phyloP scores from a whole-genome alignment of 2,797 vertebrate genomes.

The Scarus forsteni region DNA sequence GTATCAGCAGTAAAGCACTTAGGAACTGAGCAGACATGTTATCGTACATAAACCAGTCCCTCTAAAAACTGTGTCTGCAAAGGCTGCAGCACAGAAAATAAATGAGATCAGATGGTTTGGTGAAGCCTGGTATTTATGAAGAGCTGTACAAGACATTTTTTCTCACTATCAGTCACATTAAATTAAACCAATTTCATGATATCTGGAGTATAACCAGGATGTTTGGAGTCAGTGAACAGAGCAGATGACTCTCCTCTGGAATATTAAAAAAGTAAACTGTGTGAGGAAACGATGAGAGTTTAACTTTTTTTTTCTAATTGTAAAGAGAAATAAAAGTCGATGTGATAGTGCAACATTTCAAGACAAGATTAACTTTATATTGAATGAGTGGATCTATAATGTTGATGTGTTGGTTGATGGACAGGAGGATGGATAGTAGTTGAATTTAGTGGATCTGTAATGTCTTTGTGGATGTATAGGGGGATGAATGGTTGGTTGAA shows the following conservation, averaged over 20 bases:
- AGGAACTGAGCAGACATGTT: constrained; percentile 9
- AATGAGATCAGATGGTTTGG: constrained; percentile 15
- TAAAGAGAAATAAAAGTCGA: too few relatives aligned
- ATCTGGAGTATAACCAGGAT: constrained; percentile 4
- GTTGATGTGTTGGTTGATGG: too few relatives aligned
- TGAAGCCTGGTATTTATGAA: constrained; percentile 8
- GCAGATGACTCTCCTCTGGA: neutral
- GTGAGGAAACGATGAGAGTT: neutral
- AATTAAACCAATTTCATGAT: constrained; percentile 16
- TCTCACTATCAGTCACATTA: constrained; percentile 15
- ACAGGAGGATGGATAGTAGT: too few relatives aligned
- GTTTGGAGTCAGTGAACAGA: constrained; percentile 10
- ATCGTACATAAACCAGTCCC: constrained; percentile 1
- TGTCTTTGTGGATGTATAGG: too few relatives aligned
- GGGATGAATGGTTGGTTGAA: too few relatives aligned
- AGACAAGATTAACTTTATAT: too few relatives aligned
- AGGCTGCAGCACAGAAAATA: constrained; percentile 1
- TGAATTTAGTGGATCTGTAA: too few relatives aligned
- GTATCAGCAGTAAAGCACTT: neutral
- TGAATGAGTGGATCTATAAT: too few relatives aligned
- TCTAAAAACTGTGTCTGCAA: constrained; percentile 3
- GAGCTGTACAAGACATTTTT: constrained; percentile 3
- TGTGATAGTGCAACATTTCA: too few relatives aligned
- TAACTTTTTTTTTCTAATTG: too few relatives aligned
- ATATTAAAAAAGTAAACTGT: neutral